Percentiles rank a stretch among this genome's conserved stretches.
These are phyloP conservation scores for Falco columbarius DNA, from an alignment of 2,797 vertebrate genomes.

Conservation along the genomic window DNA sequence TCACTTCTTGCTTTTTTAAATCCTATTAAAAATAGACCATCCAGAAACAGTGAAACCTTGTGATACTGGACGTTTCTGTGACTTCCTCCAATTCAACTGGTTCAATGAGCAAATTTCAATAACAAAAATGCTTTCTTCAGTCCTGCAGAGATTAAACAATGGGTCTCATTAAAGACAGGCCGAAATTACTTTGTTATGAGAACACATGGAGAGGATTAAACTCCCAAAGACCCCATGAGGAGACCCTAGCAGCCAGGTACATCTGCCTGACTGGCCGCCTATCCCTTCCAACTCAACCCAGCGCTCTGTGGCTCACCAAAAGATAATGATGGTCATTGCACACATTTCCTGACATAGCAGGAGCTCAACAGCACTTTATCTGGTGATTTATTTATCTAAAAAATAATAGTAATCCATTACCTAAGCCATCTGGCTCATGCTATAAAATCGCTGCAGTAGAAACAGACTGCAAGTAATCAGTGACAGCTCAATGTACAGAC, in stretches of 20 bases:
- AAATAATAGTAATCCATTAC: neutral
- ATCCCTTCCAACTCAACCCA: neutral
- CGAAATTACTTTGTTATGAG: neutral
- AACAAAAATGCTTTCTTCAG: neutral
- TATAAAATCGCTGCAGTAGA: neutral
- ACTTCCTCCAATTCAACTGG: constrained; percentile 30
- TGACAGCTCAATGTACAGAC: neutral
- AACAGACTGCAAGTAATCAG: neutral
- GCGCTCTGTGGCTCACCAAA: neutral
- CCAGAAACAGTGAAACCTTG: neutral
- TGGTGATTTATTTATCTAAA: neutral
- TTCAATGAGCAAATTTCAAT: neutral
- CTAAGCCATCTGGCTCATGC: neutral
- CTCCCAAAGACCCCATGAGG: neutral
- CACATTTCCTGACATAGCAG: neutral
- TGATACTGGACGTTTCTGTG: neutral
- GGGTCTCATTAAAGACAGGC: neutral
- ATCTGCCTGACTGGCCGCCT: neutral
- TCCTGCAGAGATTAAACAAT: neutral
- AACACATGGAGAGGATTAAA: neutral
- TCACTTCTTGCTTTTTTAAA: neutral
- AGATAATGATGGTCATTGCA: neutral
- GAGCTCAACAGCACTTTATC: neutral
- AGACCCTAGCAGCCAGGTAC: neutral
- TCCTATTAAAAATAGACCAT: neutral